Evolutionary conservation across 2,797 vertebrate genomes (phyloP).

Genomic region (Dendrocincla tyrannina): DNA sequence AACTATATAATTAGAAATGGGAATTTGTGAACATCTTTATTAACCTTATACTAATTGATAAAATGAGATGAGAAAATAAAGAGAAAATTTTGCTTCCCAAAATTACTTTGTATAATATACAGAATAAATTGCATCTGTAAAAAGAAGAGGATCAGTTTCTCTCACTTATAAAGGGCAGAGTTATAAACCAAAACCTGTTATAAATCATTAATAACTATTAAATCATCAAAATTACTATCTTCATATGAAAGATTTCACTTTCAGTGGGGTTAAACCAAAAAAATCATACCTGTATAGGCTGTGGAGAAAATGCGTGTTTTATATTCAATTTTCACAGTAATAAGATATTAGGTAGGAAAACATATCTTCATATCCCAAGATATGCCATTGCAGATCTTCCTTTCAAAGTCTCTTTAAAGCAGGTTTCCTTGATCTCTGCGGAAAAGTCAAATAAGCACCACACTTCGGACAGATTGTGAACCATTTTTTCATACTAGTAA

Average conservation of each 20-base stretch:
- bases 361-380: background rate
- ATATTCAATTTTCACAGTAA: constrained; percentile 12
- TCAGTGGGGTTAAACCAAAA: background rate
- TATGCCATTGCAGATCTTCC: background rate
- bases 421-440: background rate
- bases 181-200: background rate
- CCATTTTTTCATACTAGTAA: background rate
- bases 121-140: background rate
- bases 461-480: background rate
- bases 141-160: background rate
- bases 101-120: constrained; percentile 9
- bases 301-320: background rate
- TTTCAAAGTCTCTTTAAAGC: background rate
- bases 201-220: background rate
- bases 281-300: background rate
- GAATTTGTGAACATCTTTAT: constrained; percentile 72
- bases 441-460: background rate
- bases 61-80: constrained; percentile 59
- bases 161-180: background rate
- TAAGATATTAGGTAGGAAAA: background rate
- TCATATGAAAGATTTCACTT: background rate
- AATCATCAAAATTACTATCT: background rate
- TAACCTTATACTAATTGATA: constrained; percentile 74
- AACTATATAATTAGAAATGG: constrained; percentile 76
- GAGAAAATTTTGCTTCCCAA: constrained; percentile 40